Percentiles rank a stretch among this genome's conserved stretches.
These are phyloP conservation scores for Xestia rhomboidea DNA, from an alignment of 2,888 invertebrate species.

Conservation along the genomic window DNA sequence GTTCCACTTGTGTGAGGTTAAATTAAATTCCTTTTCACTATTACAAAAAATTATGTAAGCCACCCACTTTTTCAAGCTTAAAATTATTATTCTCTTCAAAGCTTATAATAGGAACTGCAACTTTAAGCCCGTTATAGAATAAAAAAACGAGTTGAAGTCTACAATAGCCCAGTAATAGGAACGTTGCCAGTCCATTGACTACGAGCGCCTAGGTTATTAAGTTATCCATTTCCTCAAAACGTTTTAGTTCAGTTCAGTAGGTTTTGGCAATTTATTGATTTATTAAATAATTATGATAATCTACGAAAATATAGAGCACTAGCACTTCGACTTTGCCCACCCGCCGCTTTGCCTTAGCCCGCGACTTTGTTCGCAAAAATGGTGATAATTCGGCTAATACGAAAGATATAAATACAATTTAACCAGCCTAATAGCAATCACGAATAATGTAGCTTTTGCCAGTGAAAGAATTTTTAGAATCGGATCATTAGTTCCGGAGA, in stretches of 20 bases:
- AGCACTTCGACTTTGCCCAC: too few species aligned
- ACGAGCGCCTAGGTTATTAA: slow-evolving; percentile 40
- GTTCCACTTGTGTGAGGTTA: background rate
- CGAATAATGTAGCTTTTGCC: too few species aligned
- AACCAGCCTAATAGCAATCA: too few species aligned
- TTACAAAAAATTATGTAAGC: slow-evolving; percentile 6
- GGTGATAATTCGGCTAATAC: too few species aligned
- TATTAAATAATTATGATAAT: slow-evolving; percentile 26
- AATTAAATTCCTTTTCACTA: slow-evolving; percentile 14
- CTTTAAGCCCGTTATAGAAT: slow-evolving; percentile 16
- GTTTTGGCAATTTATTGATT: background rate
- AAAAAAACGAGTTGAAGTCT: slow-evolving; percentile 45
- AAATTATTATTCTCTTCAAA: slow-evolving; percentile 26
- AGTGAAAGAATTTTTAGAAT: too few species aligned
- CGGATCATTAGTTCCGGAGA: too few species aligned
- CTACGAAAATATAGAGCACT: slow-evolving; percentile 20
- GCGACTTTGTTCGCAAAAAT: too few species aligned
- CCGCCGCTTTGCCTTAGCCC: too few species aligned
- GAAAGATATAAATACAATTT: too few species aligned
- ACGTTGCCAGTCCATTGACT: slow-evolving; percentile 54
- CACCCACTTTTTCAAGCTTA: background rate
- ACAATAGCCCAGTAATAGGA: slow-evolving; percentile 48
- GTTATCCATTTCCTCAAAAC: slow-evolving; percentile 45
- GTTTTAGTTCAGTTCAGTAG: slow-evolving; percentile 25
- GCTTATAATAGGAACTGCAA: slow-evolving; percentile 24